Percentiles rank a stretch among this genome's conserved stretches.
Evolutionary conservation across 1,140 invertebrate species (phyloP).

Genomic region (Wiebesia pumilae): DNA sequence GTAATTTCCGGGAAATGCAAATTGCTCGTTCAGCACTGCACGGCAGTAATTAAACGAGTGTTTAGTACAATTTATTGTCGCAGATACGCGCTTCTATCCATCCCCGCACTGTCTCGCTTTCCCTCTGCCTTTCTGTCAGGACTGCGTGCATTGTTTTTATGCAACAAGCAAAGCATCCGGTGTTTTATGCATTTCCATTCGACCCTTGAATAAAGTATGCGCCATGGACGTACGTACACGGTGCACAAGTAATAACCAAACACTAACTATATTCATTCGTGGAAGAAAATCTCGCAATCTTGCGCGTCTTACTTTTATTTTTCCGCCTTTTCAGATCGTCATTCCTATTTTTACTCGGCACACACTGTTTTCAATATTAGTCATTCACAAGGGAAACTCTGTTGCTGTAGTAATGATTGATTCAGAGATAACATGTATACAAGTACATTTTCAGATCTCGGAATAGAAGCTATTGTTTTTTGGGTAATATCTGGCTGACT

Average conservation of each 20-base stretch:
- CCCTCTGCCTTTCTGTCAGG: neutral
- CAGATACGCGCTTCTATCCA: conserved; percentile 26
- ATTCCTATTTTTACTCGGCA: neutral
- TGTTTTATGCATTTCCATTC: neutral
- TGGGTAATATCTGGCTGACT: no score
- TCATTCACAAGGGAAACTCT: neutral
- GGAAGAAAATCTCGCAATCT: neutral
- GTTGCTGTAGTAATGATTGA: neutral
- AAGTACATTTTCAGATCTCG: no score
- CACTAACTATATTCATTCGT: neutral
- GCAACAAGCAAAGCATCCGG: neutral
- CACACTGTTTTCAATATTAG: neutral
- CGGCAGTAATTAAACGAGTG: conserved; percentile 61
- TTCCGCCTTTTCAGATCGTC: neutral
- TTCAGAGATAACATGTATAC: no score
- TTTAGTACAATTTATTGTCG: conserved; percentile 61
- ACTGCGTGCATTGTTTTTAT: conserved; percentile 38
- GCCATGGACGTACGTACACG: neutral
- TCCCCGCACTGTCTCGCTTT: conserved; percentile 20
- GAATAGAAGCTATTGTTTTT: no score
- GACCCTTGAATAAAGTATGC: neutral
- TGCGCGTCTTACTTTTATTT: no score
- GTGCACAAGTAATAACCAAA: conserved; percentile 7
- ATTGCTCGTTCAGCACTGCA: conserved; percentile 57
- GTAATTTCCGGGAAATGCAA: conserved; percentile 63